Base-by-base conservation (phyloP, 1,140 invertebrate species). In the Chelonus insularis region DNA sequence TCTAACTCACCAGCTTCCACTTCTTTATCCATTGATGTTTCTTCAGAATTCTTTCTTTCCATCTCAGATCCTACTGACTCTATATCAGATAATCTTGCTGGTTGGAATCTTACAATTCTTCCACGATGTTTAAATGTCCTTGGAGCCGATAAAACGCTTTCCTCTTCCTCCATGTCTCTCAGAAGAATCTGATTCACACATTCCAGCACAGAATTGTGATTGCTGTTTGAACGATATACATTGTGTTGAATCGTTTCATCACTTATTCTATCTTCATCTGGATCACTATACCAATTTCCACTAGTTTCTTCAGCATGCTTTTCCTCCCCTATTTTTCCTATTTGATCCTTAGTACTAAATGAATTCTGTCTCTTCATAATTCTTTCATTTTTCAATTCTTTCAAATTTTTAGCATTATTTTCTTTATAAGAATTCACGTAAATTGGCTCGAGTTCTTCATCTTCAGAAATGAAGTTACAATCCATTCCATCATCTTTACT, bases 161-260 rank as follows among this genome's bases (percentile, higher is more conserved):
- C 79, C 32, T 78, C 76, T 9, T 83, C 82, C 23, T 84, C 83
- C 74, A 80, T 81, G 60, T 85, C 83, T n/a, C 78, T 72, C 11
- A 90, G 72, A 4, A 91, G 77, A 62, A 91, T 91, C 75, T 90
- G 89, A 80, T 90, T 91, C 23, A 91, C 88, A 68, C 89, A 90
- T 71, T 91, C 88, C 14, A 91, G 73, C 1, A 91, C 89, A 1
- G 89, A 89, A 77, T 90, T 90, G 66, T 90, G 88, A 71, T 88
- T 87, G 60, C 78, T 73, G 16, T 77, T 78, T 3, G 77, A 73
- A 4, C 74, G 75, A 48, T 81, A 82, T 0, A 74, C 69, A 55
- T 71, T 79, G 57, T 80, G 74, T 5, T 74, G 68, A n/a, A 79
- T 75, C 6, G 76, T 70, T 3, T 80, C 79, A 20, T 87, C 86